Evolutionary conservation across 1,140 invertebrate species (phyloP), one percentile per base, ranked within the genome.

Genomic region (Achatina immaculata): DNA sequence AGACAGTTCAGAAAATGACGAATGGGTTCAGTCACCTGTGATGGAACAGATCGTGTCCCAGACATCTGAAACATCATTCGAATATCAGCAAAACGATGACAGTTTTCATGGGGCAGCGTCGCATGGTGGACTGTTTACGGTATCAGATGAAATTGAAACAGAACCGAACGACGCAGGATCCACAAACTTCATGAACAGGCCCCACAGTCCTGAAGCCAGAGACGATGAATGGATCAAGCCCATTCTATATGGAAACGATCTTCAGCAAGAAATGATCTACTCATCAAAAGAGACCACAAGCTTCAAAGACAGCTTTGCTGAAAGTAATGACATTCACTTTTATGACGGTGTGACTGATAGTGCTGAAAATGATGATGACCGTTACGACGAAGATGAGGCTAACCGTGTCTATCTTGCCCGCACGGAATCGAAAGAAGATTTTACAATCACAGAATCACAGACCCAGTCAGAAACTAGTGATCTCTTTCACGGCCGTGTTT

Each of bases 181-280:
- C 4, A n/a, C 36, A n/a, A n/a, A 71, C n/a, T 4, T 75, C 36
- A 51, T 51, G 1, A 55, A 51, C 45, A 51, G 72, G 55, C 38
- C 72, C 1, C 38, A 1, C 24, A 75, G 72, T n/a, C 72, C 45
- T 45, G 72, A 51, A 58, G 72, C 43, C 31, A 28, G 42, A 45
- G 72, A 75, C 31, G 72, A 75, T 55, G 72, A 75, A 51, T 51
- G 72, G 72, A 75, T 75, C 2, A 75, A 75, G 55, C 72, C 72
- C 28, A 75, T 75, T 34, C 16, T 51, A 7, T 7, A 51, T 21
- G 31, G 7, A 51, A 4, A 75, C 48, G 24, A 24, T 21, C 16
- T 2, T 55, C 16, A 3, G 7, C 16, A 6, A 55, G 7, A 55
- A 55, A 55, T 24, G 24, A 19, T 2, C 21, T 24, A 55, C 21